Evolutionary conservation across 2,797 vertebrate species (phyloP).

Genomic region (Anguilla obscura): DNA sequence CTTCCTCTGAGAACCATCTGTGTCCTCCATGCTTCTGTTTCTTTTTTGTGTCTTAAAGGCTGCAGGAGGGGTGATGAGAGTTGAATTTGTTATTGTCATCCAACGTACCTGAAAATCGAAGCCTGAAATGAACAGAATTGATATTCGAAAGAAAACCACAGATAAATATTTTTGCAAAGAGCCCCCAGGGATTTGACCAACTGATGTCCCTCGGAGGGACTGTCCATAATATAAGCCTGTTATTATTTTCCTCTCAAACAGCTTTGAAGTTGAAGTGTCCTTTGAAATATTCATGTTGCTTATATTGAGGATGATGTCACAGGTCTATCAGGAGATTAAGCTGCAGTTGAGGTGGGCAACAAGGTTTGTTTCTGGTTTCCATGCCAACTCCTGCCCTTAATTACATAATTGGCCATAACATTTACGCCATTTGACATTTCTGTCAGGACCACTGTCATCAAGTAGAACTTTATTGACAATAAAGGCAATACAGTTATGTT

Average conservation of each 20-base stretch:
- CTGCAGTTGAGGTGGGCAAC: not conserved
- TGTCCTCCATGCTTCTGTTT: slow-evolving; percentile 19
- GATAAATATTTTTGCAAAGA: not conserved
- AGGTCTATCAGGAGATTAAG: not conserved
- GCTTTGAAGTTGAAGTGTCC: not conserved
- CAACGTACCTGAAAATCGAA: not conserved
- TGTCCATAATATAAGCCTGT: not conserved
- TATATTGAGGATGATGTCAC: not conserved
- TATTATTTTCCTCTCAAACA: not conserved
- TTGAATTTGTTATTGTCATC: not conserved
- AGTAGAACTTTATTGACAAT: too few relatives aligned
- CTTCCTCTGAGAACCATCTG: not conserved
- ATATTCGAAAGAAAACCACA: not conserved
- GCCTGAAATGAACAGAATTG: not conserved
- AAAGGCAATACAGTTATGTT: too few relatives aligned
- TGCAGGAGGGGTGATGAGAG: not conserved
- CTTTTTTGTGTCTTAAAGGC: not conserved
- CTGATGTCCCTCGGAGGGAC: not conserved
- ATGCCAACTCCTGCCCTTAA: not conserved
- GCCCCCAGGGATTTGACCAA: not conserved
- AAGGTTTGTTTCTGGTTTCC: not conserved
- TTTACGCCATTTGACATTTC: not conserved
- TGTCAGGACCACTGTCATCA: too few relatives aligned
- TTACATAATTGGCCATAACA: not conserved
- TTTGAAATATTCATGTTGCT: not conserved